Conservation (phyloP, 2,888 invertebrate genomes). For the Chrysolina oricalcia region DNA sequence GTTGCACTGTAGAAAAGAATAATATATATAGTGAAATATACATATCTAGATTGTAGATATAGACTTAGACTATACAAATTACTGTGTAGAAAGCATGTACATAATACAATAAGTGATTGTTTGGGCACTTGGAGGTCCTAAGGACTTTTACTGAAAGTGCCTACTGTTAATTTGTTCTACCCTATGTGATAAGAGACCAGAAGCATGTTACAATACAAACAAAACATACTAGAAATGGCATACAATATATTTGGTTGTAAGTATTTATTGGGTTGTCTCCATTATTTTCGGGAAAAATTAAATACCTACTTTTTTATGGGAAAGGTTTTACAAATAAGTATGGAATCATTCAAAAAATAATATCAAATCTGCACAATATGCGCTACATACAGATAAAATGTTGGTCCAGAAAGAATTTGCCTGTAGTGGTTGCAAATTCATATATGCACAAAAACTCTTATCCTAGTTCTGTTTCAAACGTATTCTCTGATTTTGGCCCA, state of each 20-base stretch:
- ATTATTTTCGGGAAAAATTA: not conserved
- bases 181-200: conserved; percentile 66
- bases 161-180: conserved; percentile 69
- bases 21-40: conserved; percentile 64
- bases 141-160: conserved; percentile 67
- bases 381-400: too few relatives aligned
- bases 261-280: not conserved
- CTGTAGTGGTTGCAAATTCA: too few relatives aligned
- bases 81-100: conserved; percentile 64
- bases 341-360: too few relatives aligned
- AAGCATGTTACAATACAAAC: conserved; percentile 42
- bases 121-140: conserved; percentile 66
- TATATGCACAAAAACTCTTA: too few relatives aligned
- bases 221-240: not conserved
- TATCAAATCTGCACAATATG: too few relatives aligned
- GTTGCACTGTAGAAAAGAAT: conserved; percentile 64
- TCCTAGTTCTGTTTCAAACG: too few relatives aligned
- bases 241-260: not conserved
- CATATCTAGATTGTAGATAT: conserved; percentile 68
- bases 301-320: too few relatives aligned
- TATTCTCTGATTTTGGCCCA: too few relatives aligned
- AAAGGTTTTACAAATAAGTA: too few relatives aligned
- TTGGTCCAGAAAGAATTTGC: too few relatives aligned
- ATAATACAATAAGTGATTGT: conserved; percentile 59
- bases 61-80: conserved; percentile 54